phyloP scores from a whole-genome alignment of 2,888 invertebrate genomes.

The Schizotus pectinicornis region DNA sequence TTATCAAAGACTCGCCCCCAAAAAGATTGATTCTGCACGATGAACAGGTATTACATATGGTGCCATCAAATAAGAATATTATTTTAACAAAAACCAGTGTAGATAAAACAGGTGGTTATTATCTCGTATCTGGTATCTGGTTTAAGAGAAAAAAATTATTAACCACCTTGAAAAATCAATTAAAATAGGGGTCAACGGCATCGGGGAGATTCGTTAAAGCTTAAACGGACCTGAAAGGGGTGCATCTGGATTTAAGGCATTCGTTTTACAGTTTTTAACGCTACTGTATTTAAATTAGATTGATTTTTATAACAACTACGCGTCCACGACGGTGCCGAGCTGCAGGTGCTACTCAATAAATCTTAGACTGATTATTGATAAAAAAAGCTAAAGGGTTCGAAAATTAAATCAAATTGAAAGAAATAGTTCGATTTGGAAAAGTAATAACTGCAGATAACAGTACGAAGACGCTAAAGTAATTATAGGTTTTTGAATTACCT shows the following conservation, averaged over 20 bases:
- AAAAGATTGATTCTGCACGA: not conserved
- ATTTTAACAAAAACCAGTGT: not conserved
- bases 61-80: not conserved
- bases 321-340: too few relatives aligned
- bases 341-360: too few relatives aligned
- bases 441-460: too few relatives aligned
- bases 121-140: conserved; percentile 2
- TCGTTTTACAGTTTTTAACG: conserved; percentile 13
- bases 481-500: too few relatives aligned
- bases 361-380: too few relatives aligned
- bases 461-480: too few relatives aligned
- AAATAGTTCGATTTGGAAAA: too few relatives aligned
- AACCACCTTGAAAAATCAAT: not conserved
- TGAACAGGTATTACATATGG: not conserved
- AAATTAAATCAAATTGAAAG: too few relatives aligned
- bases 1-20: too few relatives aligned
- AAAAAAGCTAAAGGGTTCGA: too few relatives aligned
- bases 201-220: conserved; percentile 6
- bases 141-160: too few relatives aligned
- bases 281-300: conserved; percentile 27
- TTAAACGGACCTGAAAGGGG: conserved; percentile 7
- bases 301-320: too few relatives aligned
- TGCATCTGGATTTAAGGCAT: conserved; percentile 24
- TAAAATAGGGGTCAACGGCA: conserved; percentile 4
- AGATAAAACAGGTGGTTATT: conserved; percentile 1